A percentile compares a stretch with the other conserved stretches of the same genome.
phyloP scores from a whole-genome alignment of 1,140 invertebrate species.

The Drosophila willistoni region DNA sequence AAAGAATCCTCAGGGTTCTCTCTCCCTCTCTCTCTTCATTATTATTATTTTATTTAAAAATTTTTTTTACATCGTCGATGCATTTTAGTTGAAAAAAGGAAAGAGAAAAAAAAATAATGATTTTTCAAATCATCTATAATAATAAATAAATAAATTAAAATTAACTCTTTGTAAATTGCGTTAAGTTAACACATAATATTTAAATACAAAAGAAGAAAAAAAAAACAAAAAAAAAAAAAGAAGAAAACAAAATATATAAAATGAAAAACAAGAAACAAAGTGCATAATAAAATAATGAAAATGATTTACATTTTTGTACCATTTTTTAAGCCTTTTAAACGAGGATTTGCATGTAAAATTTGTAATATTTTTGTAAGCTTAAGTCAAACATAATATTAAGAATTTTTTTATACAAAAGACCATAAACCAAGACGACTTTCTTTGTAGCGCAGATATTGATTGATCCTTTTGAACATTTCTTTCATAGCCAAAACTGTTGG shows the following conservation, averaged over 20 bases:
- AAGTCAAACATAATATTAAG: too few species aligned
- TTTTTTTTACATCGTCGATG: background rate
- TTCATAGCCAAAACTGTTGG: too few species aligned
- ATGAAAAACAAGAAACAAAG: constrained; percentile 5
- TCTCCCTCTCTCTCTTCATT: background rate
- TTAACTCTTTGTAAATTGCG: constrained; percentile 78
- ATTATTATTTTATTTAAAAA: background rate
- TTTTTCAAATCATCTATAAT: constrained; percentile 37
- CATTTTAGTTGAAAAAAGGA: constrained; percentile 11
- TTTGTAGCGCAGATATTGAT: too few species aligned
- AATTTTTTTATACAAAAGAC: too few species aligned
- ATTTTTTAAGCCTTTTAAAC: too few species aligned
- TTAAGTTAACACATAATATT: constrained; percentile 59
- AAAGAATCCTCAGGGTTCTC: constrained; percentile 8
- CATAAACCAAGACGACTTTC: too few species aligned
- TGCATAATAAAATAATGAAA: constrained; percentile 13
- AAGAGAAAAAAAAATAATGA: constrained; percentile 29
- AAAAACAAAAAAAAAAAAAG: constrained; percentile 52
- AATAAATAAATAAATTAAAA: constrained; percentile 36
- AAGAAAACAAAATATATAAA: constrained; percentile 52
- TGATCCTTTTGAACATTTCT: too few species aligned
- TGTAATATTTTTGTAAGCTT: too few species aligned
- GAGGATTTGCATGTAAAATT: too few species aligned
- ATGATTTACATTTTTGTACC: constrained; percentile 7
- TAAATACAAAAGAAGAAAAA: constrained; percentile 64